Conservation (phyloP, 2,113 vertebrate genomes). For the Leucoraja erinaceus region DNA sequence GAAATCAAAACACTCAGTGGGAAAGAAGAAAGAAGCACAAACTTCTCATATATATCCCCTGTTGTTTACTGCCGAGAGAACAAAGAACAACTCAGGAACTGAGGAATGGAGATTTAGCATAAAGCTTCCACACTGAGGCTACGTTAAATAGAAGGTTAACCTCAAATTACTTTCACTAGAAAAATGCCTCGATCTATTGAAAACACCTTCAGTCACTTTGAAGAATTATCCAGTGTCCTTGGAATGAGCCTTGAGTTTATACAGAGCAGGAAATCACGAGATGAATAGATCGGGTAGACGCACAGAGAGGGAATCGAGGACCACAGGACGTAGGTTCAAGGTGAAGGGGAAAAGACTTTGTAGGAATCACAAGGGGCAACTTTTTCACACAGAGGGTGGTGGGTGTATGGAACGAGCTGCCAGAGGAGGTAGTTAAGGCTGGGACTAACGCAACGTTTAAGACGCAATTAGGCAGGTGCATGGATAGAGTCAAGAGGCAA, state of each 20-base stretch:
- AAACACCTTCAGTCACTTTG: background rate
- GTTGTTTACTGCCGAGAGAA: background rate
- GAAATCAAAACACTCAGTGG: background rate
- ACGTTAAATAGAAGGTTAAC: background rate
- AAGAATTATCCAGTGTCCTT: background rate
- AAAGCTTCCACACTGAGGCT: background rate
- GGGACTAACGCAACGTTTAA: no score
- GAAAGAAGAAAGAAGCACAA: background rate
- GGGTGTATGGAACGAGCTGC: no score
- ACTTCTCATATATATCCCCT: background rate
- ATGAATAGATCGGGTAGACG: no score
- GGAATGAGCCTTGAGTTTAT: background rate
- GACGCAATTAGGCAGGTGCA: no score
- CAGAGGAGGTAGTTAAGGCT: no score
- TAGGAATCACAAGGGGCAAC: no score
- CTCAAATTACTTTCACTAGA: background rate
- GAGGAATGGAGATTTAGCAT: background rate
- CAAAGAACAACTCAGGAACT: background rate
- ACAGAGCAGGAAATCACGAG: background rate
- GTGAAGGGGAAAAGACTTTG: no score
- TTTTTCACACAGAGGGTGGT: no score
- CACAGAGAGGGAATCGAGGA: no score
- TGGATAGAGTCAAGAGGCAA: no score
- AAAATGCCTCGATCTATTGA: slow-evolving; percentile 1
- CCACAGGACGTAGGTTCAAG: no score